Evolutionary conservation across 2,797 vertebrate species (phyloP), one percentile per base, ranked within the genome.

Genomic region (Poecilia picta): DNA sequence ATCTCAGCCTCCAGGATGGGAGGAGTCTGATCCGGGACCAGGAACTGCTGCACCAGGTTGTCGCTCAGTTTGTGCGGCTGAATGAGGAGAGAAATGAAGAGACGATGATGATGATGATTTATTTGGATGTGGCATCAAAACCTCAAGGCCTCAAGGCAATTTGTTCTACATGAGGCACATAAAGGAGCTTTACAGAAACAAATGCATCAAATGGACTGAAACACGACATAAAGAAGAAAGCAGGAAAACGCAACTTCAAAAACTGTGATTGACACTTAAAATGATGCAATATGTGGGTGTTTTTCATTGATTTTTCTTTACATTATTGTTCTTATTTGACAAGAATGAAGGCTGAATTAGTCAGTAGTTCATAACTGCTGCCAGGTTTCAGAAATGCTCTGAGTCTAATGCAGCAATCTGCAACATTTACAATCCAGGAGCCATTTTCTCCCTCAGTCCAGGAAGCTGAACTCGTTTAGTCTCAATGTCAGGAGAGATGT

Each of bases 21-120:
- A 2, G 94, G 70, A 39, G 95, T 95, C 89, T 96, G 75, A 3
- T 93, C 95, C 0, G 89, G 92, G 64, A 94, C 80, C 13, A 96
- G 94, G 86, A 96, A 97, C 88, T 96, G 96, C 74, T 96, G 96
- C 51, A 96, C 95, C 0, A 96, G 92, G 87, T 94, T 91, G 79
- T 94, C 90, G 3, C 88, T 95, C 49, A 95, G 90, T 84, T 96
- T 96, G 80, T 84, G 94, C 0, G 95, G 93, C 95, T 96, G 87
- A 20, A 72, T 16, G 20, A 45, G 10, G 18, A 45, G 39, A 10
- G 18, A 45, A 62, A 7, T 31, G 23, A 59, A 55, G 20, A 71
- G 20, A 10, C 13, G 5, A 23, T 28, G 57, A 49, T 45, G 43
- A 45, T 12, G 43, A 45, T 47, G 46, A 47, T 51, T 49, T 18